These are phyloP conservation scores for Lytechinus variegatus DNA, from an alignment of 35 echinoderm and acorn worm species.

Conservation along the genomic window DNA sequence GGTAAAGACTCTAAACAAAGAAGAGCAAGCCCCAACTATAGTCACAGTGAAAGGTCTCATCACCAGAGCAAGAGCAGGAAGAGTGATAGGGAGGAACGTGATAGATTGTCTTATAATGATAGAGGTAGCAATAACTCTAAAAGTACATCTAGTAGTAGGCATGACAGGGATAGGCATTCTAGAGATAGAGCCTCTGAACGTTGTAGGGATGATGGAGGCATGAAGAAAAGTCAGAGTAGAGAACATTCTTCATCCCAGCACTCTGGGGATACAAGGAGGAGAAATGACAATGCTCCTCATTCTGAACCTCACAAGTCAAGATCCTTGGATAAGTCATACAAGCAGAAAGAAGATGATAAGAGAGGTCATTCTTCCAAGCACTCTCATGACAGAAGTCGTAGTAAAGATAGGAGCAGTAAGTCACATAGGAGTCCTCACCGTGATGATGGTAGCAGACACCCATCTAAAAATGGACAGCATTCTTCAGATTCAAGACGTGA, in stretches of 20 bases:
- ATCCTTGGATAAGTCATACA: not conserved
- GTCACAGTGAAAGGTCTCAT: not conserved
- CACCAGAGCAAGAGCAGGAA: slow-evolving; percentile 6
- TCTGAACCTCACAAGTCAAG: slow-evolving; percentile 9
- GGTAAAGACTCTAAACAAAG: slow-evolving; percentile 38
- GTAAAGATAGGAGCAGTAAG: slow-evolving; percentile 45
- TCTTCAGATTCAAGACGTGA: slow-evolving; percentile 15
- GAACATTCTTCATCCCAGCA: slow-evolving; percentile 18
- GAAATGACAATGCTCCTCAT: not conserved
- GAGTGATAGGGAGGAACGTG: not conserved
- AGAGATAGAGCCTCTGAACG: not conserved
- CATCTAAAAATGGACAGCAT: slow-evolving; percentile 16
- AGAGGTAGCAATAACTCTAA: not conserved
- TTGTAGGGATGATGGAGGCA: not conserved
- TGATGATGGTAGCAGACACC: slow-evolving; percentile 7
- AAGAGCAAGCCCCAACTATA: slow-evolving; percentile 20
- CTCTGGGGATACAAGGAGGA: slow-evolving; percentile 23
- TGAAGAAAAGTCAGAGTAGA: not conserved
- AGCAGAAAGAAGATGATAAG: not conserved
- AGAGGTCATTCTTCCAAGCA: slow-evolving; percentile 10
- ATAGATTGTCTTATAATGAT: not conserved
- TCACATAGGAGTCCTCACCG: slow-evolving; percentile 26
- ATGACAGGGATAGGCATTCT: slow-evolving; percentile 2
- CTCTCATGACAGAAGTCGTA: not conserved
- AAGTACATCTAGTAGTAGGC: slow-evolving; percentile 22